Base-by-base conservation (phyloP, 1,140 invertebrate genomes). In the Drosophila miranda region DNA sequence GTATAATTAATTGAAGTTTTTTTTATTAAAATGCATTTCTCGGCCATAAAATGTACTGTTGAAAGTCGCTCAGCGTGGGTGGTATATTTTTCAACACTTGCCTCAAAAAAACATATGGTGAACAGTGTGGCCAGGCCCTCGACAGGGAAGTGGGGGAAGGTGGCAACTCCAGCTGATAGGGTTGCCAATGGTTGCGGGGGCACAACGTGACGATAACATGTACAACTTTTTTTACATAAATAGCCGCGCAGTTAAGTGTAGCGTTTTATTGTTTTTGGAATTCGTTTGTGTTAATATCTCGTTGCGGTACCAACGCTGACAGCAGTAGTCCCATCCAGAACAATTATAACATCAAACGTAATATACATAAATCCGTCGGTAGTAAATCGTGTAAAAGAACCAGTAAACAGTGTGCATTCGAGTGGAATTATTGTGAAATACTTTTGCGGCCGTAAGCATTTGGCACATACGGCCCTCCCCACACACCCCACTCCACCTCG, bases 261-360 rank as follows among this genome's bases (percentile, higher is more conserved):
- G 42, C 71, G 71, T 75, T 75, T 73, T 62, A 69, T 71, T 70
- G 68, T 71, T 71, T 71, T 71, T 52, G 63, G 52, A 73, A 74
- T 74, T 46, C 48, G 61, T 58, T 71, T 67, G 71, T 67, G 70
- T 75, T 75, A 75, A 75, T 67, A 75, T 67, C 71, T 64, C 54
- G 63, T 26, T 54, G 61, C 46, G 48, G 60, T 74, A 34, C 38
- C 38, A 56, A 56, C 52, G 67, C 59, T 70, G 41, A 9, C 46
- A 67, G 51, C 52, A 69, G 19, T 13, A 50, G 14, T 67, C 21
- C 21, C 38, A 42, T 21, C 46, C 30, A 46, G 11, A 44, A 1
- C 26, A 45, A 67, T 56, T 34, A 26, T 38, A 13, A 38, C 34
- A 43, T 55, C 34, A 44, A 42, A 50, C 51, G 52, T 53, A 42